A percentile compares a stretch with the other conserved stretches of the same genome.
Conservation (phyloP, 2,888 invertebrate species). For the Mycogona germanica region DNA sequence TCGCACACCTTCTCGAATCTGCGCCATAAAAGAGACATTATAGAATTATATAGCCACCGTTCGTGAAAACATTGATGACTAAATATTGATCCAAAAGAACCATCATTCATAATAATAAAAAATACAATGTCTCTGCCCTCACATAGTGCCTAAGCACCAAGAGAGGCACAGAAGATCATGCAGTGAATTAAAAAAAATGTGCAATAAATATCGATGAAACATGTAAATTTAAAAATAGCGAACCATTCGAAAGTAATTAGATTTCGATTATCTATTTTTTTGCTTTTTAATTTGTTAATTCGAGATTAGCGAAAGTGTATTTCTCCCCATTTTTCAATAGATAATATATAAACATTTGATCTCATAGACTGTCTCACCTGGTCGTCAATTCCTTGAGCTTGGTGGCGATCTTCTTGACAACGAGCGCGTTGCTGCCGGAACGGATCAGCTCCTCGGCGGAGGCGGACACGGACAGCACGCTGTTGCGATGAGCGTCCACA, state of each 20-base stretch:
- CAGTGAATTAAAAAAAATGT: too few species aligned
- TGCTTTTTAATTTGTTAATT: too few species aligned
- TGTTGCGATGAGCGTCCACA: slow-evolving; percentile 70
- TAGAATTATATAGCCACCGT: background rate
- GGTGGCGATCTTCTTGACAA: slow-evolving; percentile 78
- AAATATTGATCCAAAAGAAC: too few species aligned
- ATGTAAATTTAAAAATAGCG: background rate
- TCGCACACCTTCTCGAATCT: slow-evolving; percentile 79
- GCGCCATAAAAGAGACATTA: slow-evolving; percentile 21
- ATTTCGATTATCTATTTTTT: too few species aligned
- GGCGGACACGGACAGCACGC: slow-evolving; percentile 65
- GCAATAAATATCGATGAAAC: too few species aligned
- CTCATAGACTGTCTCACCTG: slow-evolving; percentile 23
- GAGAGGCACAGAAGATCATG: too few species aligned
- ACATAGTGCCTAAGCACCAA: too few species aligned
- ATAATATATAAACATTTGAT: background rate
- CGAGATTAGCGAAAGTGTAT: background rate
- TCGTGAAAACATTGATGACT: too few species aligned
- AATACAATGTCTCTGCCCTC: too few species aligned
- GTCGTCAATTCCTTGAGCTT: slow-evolving; percentile 74
- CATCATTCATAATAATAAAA: too few species aligned
- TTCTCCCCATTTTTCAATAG: background rate
- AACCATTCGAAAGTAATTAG: background rate
- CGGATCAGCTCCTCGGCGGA: slow-evolving; percentile 68
- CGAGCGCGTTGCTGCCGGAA: slow-evolving; percentile 67